Base-by-base conservation (phyloP, 1,140 invertebrate genomes). In the Tetragnatha versicolor region DNA sequence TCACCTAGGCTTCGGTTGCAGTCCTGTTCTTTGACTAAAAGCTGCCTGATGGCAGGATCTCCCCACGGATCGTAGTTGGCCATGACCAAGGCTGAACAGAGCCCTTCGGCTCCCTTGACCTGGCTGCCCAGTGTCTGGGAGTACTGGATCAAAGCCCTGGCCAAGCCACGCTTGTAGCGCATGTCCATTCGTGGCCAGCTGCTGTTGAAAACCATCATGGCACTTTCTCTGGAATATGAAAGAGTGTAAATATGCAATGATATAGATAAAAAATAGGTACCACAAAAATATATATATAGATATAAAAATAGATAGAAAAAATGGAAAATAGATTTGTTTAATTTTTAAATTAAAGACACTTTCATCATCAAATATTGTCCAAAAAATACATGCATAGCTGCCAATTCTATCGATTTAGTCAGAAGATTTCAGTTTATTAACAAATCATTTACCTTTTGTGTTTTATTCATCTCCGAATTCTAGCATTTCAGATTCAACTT, bases 31-130 rank as follows among this genome's bases (percentile, higher is more conserved):
- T n/a, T 79, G 51, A 3, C 25, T 69, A 25, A 79, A 22, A 79
- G 22, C 58, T 53, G 27, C 9, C 27, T 33, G 4, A 79, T 42
- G 5, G 35, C 29, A 7, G 78, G 47, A 58, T 79, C 78, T 39
- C 78, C 68, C 78, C 78, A 79, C 27, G 78, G 66, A 49, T 79
- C 78, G 25, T 79, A 79, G 3, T 22, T 29, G 39, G 66, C 66
- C 78, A 79, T 72, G 14, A 79, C 78, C 33, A 79, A 35, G 33
- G 68, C 66, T 20, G 78, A 72, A 53, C 78, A 79, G 22, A 79
- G 51, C 3, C 58, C 58, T 63, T 68, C 78, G 22, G 68, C 39
- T 4, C 53, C 51, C 22, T 70, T 51, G 3, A 79, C 60, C 39
- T 63, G 42, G 9, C n/a, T 31, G 33, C 68, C 68, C 66, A 79